Evolutionary conservation across 2,113 vertebrate species (phyloP), one percentile per base, ranked within the genome.

Genomic region (Antigone vipio): DNA sequence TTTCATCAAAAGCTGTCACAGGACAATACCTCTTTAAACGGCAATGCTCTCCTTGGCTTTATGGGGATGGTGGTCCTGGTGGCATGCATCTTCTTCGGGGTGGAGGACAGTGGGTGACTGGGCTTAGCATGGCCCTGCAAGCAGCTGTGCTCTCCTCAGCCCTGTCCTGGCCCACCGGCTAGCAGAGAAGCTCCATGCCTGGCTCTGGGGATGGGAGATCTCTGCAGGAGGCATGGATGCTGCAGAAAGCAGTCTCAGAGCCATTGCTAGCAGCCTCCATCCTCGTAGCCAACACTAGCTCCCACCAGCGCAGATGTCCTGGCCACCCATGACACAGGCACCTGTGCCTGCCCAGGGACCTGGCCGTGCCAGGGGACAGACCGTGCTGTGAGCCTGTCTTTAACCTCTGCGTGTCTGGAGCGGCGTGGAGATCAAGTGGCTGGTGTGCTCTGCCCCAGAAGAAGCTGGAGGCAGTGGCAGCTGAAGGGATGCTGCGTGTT

Each of bases 371-470:
- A 55, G 34, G 47, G 22, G 62, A 44, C 58, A 47, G 58, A 83
- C 11, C 2, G 2, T 77, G 59, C 29, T 9, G 11, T 17, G 11
- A 55, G 17, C 19, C 26, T 14, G 2, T 66, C 38, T 69, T 85
- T 45, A 74, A 29, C 32, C 17, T 79, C 26, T 38, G 11, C 2
- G 2, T 60, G 52, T 52, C 24, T 32, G 38, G n/a, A 63, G 74
- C 1, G 2, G 35, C 9, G 19, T 10, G 10, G 30, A 29, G 63
- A 22, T 20, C 3, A 3, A 73, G 40, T 1, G 9, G 19, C 62
- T 59, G 29, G 9, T 38, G 42, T 71, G 30, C 60, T 62, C 77
- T 62, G 5, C 12, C 8, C 21, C 38, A 44, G 52, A 32, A 66
- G 32, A 62, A 60, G 42, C 50, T 71, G 73, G n/a, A 81, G 52